Evolutionary conservation across 2,797 vertebrate species (phyloP), one percentile per base, ranked within the genome.

Genomic region (Spea hammondii): DNA sequence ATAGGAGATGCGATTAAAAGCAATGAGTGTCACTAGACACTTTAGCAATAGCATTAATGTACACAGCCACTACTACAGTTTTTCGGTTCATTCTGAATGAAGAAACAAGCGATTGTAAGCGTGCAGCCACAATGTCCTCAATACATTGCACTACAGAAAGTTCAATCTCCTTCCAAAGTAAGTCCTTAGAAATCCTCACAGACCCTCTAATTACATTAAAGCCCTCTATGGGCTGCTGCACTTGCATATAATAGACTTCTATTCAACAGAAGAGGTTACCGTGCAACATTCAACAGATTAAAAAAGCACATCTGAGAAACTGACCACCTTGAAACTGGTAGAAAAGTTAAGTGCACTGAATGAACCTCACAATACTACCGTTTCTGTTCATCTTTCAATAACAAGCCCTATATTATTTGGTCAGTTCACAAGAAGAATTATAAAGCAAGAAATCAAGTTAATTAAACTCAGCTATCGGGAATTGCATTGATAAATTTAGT

Each of bases 121-220:
- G 51, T 65, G 59, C 51, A 44, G 53, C 74, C 48, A 66, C 79
- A 81, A 81, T 81, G 69, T 77, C 72, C 79, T 81, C 74, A 81
- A 67, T 73, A 65, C 65, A 51, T 74, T 9, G 49, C 69, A 72
- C 76, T 65, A 72, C 76, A 77, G 69, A 72, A 81, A 81, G 68
- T 81, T 72, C 68, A 76, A 77, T 65, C 74, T 70, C 67, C 72
- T 72, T 47, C 79, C 74, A 66, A 80, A 76, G 67, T 76, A 73
- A 57, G 73, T 80, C 73, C 62, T 80, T 75, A 70, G 50, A 70
- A 74, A 71, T 57, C 55, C 46, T 76, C 59, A 65, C 11, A 54
- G 66, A 72, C 49, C 70, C 68, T 77, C 69, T 81, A 81, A 81
- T 81, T 81, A 81, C 74, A 62, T 81, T 76, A 81, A 72, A 72